Evolutionary conservation across 1,140 invertebrate species (phyloP), one percentile per base, ranked within the genome.

Genomic region (Trachymyrmex cornetzi): DNA sequence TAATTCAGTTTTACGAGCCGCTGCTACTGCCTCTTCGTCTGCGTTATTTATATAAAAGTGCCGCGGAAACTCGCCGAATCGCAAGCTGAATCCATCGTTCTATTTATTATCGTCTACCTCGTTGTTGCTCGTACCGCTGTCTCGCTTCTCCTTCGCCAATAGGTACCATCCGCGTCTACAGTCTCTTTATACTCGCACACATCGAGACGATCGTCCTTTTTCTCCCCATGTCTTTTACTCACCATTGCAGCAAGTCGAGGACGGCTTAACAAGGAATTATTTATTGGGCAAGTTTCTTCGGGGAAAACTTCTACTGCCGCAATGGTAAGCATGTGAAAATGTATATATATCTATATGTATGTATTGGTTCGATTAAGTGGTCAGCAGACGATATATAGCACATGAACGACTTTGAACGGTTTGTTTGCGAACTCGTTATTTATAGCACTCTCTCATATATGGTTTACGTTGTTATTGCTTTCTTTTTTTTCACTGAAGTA

Each of bases 1-100:
- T 92, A 89, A 92, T 92, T 92, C 90, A 91, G 71, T 90, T 92
- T 92, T 92, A 92, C 87, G 91, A 92, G 84, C 80, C 77, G 66
- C 38, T 30, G 22, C 82, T 81, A 57, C 59, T n/a, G 71, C 81
- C 71, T 81, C 66, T 55, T 55, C 75, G 72, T 69, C 34, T 74
- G 64, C 34, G 84, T 91, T 90, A 88, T 91, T 91, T 89, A 88
- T 91, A 86, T 88, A 89, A 85, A 87, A 89, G 69, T 71, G 27
- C 11, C 77, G 53, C 14, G 80, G 57, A 66, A 85, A 79, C 59
- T 87, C 82, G 75, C 69, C 63, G 44, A 55, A 75, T 64, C 88
- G 88, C 67, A 69, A 19, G 59, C 71, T 27, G 57, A 89, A 89
- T 89, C 87, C 84, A 89, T 89, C 88, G 84, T 69, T 19, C 85